Conservation (phyloP, 2,888 invertebrate species). For the Eupithecia inturbata region DNA sequence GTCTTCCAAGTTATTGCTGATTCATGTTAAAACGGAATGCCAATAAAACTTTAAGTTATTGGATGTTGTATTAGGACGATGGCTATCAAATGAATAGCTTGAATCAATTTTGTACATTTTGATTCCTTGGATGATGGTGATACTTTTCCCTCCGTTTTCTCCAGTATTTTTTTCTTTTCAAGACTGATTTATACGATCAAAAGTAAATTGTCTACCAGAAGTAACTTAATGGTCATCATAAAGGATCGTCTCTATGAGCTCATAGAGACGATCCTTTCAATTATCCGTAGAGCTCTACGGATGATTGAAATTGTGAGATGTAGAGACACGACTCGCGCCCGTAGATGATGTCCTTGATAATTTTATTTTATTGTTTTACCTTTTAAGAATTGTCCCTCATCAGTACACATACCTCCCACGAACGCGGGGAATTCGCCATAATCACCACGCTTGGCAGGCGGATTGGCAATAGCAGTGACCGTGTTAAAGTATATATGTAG, state of each 20-base stretch:
- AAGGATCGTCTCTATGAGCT: background rate
- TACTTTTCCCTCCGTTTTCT: background rate
- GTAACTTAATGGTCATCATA: background rate
- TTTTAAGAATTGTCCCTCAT: background rate
- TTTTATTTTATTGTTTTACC: too few relatives aligned
- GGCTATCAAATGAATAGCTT: conserved; percentile 23
- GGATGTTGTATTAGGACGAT: conserved; percentile 35
- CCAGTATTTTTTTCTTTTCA: background rate
- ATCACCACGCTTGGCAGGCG: too few relatives aligned
- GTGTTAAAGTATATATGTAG: too few relatives aligned
- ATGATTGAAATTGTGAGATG: background rate
- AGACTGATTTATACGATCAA: background rate
- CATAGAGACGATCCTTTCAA: too few relatives aligned
- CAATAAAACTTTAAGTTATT: conserved; percentile 39
- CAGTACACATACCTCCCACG: background rate
- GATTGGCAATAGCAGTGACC: too few relatives aligned
- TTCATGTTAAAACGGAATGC: conserved; percentile 51
- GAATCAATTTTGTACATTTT: conserved; percentile 5
- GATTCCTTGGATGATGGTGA: background rate
- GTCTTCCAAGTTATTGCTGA: conserved; percentile 56
- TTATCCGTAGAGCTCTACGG: background rate
- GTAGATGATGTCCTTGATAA: too few relatives aligned
- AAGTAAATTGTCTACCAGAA: background rate
- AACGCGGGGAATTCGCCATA: too few relatives aligned
- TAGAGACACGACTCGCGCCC: background rate